A percentile compares a stretch with the other conserved stretches of the same genome.
Evolutionary conservation across 2,888 invertebrate species (phyloP).

Genomic region (Nysson spinosus): DNA sequence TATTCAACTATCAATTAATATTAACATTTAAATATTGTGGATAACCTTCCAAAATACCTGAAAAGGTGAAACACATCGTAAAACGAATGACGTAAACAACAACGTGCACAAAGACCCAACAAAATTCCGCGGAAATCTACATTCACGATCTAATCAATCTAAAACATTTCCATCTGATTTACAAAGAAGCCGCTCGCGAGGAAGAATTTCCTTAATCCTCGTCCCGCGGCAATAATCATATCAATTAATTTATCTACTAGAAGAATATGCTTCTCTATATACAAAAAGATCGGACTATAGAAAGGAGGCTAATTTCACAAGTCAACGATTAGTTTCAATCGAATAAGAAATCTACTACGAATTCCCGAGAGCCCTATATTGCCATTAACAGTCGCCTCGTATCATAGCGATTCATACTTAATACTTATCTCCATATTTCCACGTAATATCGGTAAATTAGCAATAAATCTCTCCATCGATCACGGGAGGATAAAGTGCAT

Average conservation of each 20-base stretch:
- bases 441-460: neutral
- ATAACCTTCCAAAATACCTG: no score
- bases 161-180: no score
- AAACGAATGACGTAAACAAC: no score
- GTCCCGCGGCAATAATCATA: neutral
- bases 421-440: neutral
- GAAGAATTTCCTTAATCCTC: neutral
- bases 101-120: no score
- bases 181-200: neutral
- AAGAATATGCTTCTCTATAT: conserved; percentile 6
- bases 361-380: neutral
- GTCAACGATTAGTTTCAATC: neutral
- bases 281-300: conserved; percentile 8
- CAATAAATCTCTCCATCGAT: conserved; percentile 7
- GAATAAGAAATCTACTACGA: neutral
- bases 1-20: no score
- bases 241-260: conserved; percentile 11
- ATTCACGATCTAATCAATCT: no score
- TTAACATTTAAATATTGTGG: no score
- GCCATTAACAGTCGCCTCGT: neutral
- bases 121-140: no score
- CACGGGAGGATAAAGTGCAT: no score
- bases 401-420: neutral
- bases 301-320: neutral
- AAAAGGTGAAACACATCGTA: no score